phyloP scores from a whole-genome alignment of 2,797 vertebrate species.

The Prionace glauca region DNA sequence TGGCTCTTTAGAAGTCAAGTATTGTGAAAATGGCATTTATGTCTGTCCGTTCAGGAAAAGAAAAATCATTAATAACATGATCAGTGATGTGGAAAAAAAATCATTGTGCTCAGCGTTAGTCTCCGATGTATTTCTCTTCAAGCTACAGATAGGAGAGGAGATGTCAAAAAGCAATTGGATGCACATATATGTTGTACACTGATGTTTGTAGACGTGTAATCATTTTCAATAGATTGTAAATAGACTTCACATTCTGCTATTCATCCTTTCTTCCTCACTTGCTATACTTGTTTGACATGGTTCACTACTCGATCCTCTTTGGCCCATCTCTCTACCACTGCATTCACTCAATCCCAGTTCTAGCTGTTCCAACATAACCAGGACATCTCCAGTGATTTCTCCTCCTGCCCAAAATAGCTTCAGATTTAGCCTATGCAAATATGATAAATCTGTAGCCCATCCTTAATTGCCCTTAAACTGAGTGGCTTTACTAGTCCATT shows the following conservation, averaged over 20 bases:
- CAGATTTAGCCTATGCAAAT: background rate
- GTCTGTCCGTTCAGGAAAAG: background rate
- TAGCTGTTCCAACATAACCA: background rate
- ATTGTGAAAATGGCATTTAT: constrained; percentile 6
- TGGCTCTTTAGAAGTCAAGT: background rate
- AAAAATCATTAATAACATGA: constrained; percentile 14
- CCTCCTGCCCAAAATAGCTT: background rate
- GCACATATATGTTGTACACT: background rate
- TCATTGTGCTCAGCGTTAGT: background rate
- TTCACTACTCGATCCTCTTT: background rate
- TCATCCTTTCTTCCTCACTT: background rate
- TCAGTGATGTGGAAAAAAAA: background rate
- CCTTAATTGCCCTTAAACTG: too few relatives aligned
- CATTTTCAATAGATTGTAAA: constrained; percentile 9
- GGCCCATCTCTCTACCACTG: background rate
- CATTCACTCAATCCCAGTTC: background rate
- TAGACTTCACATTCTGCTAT: background rate
- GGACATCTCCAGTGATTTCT: background rate
- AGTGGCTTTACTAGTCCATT: too few relatives aligned
- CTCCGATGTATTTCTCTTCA: background rate
- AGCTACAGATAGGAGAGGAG: background rate
- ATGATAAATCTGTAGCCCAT: background rate
- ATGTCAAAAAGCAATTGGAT: constrained; percentile 8
- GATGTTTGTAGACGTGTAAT: background rate
- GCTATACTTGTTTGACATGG: background rate